These are phyloP conservation scores for Macrosteles quadrilineatus DNA, from an alignment of 1,140 invertebrate species.

Conservation along the genomic window DNA sequence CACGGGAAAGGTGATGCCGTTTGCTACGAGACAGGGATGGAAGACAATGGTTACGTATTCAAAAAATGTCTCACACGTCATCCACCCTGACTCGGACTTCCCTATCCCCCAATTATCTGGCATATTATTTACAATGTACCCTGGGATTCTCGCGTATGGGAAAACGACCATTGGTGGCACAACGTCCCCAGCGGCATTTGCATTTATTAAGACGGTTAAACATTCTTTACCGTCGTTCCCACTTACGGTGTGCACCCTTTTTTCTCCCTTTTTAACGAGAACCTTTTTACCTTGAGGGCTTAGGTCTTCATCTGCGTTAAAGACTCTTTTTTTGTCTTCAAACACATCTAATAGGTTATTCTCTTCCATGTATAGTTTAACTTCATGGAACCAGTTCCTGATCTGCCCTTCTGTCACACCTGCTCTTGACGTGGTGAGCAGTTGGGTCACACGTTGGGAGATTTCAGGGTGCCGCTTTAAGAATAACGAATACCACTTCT, in stretches of 20 bases:
- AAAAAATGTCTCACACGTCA: constrained; percentile 47
- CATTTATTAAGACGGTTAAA: constrained; percentile 46
- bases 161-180: constrained; percentile 49
- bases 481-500: too few species aligned
- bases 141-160: constrained; percentile 45
- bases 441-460: too few species aligned
- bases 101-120: constrained; percentile 47
- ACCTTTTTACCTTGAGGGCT: constrained; percentile 31
- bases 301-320: not conserved
- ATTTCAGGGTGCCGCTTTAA: too few species aligned
- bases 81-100: constrained; percentile 47
- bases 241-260: constrained; percentile 46
- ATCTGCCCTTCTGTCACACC: too few species aligned
- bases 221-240: constrained; percentile 46
- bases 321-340: not conserved
- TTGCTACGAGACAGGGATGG: constrained; percentile 42
- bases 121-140: constrained; percentile 39
- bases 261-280: constrained; percentile 43
- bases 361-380: too few species aligned
- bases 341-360: not conserved
- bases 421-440: too few species aligned
- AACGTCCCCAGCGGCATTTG: constrained; percentile 40
- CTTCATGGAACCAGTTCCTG: too few species aligned
- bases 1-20: constrained; percentile 25
- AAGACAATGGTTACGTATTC: constrained; percentile 49